Evolutionary conservation across 2,888 invertebrate species (phyloP), one percentile per base, ranked within the genome.

Genomic region (Calliopum simillimum): DNA sequence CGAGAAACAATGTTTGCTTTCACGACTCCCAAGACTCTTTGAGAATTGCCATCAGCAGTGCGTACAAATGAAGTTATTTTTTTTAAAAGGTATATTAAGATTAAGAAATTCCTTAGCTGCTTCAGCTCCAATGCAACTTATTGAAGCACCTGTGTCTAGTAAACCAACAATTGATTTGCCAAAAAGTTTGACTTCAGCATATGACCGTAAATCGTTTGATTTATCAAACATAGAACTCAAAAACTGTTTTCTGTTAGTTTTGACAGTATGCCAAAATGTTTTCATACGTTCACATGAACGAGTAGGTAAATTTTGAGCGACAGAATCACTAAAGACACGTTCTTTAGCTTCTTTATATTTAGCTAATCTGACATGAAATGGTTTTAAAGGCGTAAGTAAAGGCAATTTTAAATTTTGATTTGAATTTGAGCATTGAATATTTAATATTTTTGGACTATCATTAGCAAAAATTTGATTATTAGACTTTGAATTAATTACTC

Each of bases 91-190:
- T 12, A 23, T 16, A 21, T 61, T 61, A 14, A 5, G 8, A 2
- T 44, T 11, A 8, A 62, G 13, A 44, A 21, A 19, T 47, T 62
- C 46, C 19, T 19, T 12, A 16, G 62, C 62, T 16, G 25, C 44
- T 3, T 62, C 19, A 5, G 19, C 65, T 16, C 64, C 69, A 13
- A 69, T 49, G 47, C 64, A 63, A 41, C 69, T 69, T 19, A 69
- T 21, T 1, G 47, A 49, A 14, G 69, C 69, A 23, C 69, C 69
- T 2, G 69, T 65, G 14, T 70, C 69, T 21, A 70, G 51, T 3
- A 70, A 51, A 21, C 69, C 69, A 13, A 53, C 16, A 16, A 70
- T 44, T 4, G 25, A 58, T 43, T 59, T 65, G 2, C 65, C 69
- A 64, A 70, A 49, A 1, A 70, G 12, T 12, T 4, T 16, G 4